phyloP scores from a whole-genome alignment of 1,140 invertebrate genomes.

The Plutomurus gul region DNA sequence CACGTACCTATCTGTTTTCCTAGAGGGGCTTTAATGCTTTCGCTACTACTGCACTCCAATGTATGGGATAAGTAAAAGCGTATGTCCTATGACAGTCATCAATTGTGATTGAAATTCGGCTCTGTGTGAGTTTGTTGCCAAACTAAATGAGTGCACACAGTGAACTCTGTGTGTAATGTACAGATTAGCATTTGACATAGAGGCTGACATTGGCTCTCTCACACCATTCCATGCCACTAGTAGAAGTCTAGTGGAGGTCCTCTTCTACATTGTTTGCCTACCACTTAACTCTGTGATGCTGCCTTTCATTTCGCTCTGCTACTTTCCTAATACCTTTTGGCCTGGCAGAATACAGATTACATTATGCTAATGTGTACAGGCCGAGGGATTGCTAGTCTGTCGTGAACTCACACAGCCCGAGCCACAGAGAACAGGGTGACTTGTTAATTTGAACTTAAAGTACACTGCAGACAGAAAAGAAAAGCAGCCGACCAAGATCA shows the following conservation, averaged over 20 bases:
- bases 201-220: no score
- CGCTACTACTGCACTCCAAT: not conserved
- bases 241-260: no score
- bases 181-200: constrained; percentile 11
- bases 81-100: not conserved
- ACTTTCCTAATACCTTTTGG: not conserved
- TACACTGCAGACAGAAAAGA: no score
- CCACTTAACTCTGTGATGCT: not conserved
- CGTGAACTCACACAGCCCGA: no score
- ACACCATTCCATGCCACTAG: no score
- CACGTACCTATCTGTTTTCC: no score
- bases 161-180: not conserved
- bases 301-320: not conserved
- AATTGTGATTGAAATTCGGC: not conserved
- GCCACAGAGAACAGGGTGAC: no score
- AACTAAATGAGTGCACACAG: not conserved
- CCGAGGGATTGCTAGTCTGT: no score
- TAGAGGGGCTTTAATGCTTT: not conserved
- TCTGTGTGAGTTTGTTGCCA: not conserved
- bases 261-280: no score
- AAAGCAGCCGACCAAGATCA: no score
- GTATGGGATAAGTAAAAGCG: no score
- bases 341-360: not conserved
- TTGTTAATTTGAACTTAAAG: no score
- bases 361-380: not conserved